These are phyloP conservation scores for Linnaemya vulpina DNA, from an alignment of 2,888 invertebrate genomes.

Conservation along the genomic window DNA sequence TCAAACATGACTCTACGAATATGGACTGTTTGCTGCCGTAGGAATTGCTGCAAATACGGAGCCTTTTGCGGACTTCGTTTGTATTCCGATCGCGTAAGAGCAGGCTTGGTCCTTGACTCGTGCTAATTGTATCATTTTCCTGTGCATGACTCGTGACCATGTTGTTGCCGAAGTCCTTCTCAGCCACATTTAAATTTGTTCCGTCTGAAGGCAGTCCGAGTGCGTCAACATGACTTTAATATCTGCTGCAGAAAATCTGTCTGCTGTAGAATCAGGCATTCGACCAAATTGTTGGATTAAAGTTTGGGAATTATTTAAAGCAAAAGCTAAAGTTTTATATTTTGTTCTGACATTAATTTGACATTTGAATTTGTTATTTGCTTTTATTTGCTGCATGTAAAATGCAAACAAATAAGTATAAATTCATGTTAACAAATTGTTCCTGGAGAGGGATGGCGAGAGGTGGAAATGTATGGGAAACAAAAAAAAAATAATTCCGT, in stretches of 20 bases:
- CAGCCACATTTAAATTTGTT: background rate
- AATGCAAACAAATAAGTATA: conserved; percentile 12
- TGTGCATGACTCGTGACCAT: too few species aligned
- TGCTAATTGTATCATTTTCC: too few species aligned
- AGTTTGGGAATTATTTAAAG: conserved; percentile 3
- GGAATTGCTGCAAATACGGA: too few species aligned
- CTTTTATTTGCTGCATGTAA: conserved; percentile 50
- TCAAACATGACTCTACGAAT: too few species aligned
- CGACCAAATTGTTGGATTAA: conserved; percentile 1
- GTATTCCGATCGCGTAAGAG: too few species aligned
- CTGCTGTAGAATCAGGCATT: background rate
- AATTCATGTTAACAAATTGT: conserved; percentile 11
- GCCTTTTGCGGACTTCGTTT: too few species aligned
- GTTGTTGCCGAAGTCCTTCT: too few species aligned
- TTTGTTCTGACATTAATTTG: conserved; percentile 72
- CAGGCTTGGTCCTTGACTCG: too few species aligned
- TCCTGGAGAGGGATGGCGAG: background rate
- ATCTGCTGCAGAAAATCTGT: background rate
- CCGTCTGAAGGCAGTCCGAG: background rate
- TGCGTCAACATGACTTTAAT: background rate
- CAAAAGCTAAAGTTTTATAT: conserved; percentile 41
- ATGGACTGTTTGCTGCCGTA: too few species aligned
- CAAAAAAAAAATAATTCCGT: too few species aligned
- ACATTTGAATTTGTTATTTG: conserved; percentile 72
- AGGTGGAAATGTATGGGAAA: background rate